Base-by-base conservation (phyloP, 2,888 invertebrate species). In the Mimas tiliae region DNA sequence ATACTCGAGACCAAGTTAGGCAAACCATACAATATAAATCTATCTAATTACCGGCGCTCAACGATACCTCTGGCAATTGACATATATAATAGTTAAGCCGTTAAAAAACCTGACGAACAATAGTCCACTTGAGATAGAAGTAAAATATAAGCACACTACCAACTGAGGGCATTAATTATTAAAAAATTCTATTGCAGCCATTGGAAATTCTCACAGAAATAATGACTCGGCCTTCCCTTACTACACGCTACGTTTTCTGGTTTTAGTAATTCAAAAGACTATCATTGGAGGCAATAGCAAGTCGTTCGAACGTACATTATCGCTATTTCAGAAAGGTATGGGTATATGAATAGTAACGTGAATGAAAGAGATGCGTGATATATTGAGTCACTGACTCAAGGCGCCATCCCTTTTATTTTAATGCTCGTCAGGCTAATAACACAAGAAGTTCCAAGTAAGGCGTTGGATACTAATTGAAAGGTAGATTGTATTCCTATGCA, bases 101-200 rank as follows among this genome's bases (percentile, higher is more conserved):
- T 75, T 73, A 67, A 71, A 67, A 66, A 64, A 69, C 63, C 66
- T 69, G 2, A 34, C 65, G 67, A 77, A 77, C 76, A 78, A 75
- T 73, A 73, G 71, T 68, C 65, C 64, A 66, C 71, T 70, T 66
- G 69, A 62, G 70, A 76, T 74, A 74, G 74, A 73, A 81, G 82
- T 75, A 81, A 81, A 80, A 58, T 58, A 19, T 19, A 19, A 42
- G 75, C 74, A 72, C 67, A 70, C 68, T 67, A 68, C 70, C 68
- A 27, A 70, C 73, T 69, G 67, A 65, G 70, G 72, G 72, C 77
- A 80, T 83, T 84, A 84, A 85, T 84, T 85, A 83, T 70, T 80
- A 80, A 83, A 80, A 82, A 82, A 83, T 78, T 74, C 75, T 75
- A 78, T 81, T 76, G 78, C 70, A 72, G 67, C 73, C 73, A 62